Evolutionary conservation across 2,888 invertebrate species (phyloP).

Genomic region (Eudasyphora cyanicolor): DNA sequence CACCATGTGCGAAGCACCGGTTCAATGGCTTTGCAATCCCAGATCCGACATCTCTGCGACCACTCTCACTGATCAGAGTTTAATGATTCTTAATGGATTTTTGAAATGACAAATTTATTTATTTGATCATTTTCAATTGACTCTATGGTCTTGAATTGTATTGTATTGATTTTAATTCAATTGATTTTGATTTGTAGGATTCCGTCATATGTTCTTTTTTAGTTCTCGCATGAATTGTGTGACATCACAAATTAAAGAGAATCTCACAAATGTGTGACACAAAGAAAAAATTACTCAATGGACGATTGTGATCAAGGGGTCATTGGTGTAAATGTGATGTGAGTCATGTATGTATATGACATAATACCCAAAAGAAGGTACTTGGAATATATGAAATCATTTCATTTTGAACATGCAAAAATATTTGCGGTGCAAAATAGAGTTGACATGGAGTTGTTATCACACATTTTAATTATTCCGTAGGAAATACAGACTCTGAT

Average conservation of each 20-base stretch:
- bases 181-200: constrained; percentile 20
- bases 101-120: constrained; percentile 10
- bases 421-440: no score
- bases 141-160: not conserved
- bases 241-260: not conserved
- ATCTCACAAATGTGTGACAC: not conserved
- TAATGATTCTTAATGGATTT: constrained; percentile 5
- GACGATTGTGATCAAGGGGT: not conserved
- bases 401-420: no score
- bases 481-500: no score
- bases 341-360: not conserved
- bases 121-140: constrained; percentile 14
- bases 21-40: no score
- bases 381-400: no score
- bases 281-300: no score
- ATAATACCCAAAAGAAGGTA: no score
- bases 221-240: not conserved
- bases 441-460: not conserved
- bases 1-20: no score
- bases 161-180: constrained; percentile 7
- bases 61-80: not conserved
- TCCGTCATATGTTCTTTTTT: not conserved
- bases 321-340: not conserved
- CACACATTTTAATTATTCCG: no score
- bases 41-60: no score